These are phyloP conservation scores for Eublepharis macularius DNA, from an alignment of 2,113 vertebrate genomes.

Conservation along the genomic window DNA sequence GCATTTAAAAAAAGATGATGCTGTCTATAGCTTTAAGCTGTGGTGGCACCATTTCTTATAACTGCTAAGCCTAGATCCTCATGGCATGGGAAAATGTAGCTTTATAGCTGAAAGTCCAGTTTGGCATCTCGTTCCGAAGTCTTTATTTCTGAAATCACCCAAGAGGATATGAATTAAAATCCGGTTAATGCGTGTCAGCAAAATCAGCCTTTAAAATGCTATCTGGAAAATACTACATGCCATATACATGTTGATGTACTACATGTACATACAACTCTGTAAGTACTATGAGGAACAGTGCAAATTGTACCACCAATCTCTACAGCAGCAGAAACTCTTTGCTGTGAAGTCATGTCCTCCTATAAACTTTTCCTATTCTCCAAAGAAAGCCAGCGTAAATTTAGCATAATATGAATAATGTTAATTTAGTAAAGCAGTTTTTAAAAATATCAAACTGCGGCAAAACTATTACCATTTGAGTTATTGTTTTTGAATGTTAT, in stretches of 20 bases:
- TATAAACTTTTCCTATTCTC: constrained; percentile 9
- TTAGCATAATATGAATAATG: background rate
- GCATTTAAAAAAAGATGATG: background rate
- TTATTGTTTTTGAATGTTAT: background rate
- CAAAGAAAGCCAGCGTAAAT: background rate
- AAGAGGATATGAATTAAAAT: too few species aligned
- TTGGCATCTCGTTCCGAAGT: too few species aligned
- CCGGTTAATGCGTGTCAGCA: too few species aligned
- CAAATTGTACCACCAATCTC: background rate
- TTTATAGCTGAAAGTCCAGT: background rate
- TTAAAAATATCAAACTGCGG: background rate
- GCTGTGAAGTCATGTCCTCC: background rate
- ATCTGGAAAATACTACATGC: too few species aligned
- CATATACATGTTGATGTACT: background rate
- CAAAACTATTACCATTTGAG: background rate
- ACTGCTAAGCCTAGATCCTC: too few species aligned
- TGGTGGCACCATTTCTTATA: background rate
- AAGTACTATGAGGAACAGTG: background rate
- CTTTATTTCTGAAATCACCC: too few species aligned
- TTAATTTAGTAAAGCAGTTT: background rate
- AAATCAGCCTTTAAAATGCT: too few species aligned
- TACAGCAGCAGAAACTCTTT: background rate
- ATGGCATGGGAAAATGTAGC: background rate
- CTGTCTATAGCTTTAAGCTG: background rate
- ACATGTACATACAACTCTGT: background rate